Conservation (phyloP, 2,113 vertebrate genomes). For the Alethe castanea region DNA sequence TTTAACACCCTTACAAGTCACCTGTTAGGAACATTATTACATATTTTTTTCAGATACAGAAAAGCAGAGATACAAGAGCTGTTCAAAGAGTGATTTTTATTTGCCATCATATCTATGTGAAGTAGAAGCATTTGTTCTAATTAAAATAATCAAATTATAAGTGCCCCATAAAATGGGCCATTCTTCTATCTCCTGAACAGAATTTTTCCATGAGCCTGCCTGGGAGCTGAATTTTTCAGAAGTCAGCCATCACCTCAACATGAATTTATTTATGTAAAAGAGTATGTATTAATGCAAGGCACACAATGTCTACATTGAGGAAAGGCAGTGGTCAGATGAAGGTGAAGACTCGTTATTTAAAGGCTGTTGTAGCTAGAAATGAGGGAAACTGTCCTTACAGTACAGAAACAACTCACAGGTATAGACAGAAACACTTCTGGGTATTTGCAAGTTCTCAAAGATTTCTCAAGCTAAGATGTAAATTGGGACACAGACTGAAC, state of each 20-base stretch:
- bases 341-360: background rate
- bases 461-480: background rate
- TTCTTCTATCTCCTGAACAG: background rate
- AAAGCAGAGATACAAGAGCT: background rate
- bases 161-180: background rate
- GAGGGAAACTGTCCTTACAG: background rate
- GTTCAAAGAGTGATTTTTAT: background rate
- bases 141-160: background rate
- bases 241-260: background rate
- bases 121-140: background rate
- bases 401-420: background rate
- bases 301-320: background rate
- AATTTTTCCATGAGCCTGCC: background rate
- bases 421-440: background rate
- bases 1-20: background rate
- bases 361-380: background rate
- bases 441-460: background rate
- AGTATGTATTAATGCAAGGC: background rate
- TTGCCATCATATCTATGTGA: background rate
- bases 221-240: background rate
- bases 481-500: background rate
- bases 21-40: background rate
- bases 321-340: background rate
- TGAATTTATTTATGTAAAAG: background rate
- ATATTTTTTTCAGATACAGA: background rate